Conservation (phyloP, 2,888 invertebrate genomes). For the Parnassius apollo region DNA sequence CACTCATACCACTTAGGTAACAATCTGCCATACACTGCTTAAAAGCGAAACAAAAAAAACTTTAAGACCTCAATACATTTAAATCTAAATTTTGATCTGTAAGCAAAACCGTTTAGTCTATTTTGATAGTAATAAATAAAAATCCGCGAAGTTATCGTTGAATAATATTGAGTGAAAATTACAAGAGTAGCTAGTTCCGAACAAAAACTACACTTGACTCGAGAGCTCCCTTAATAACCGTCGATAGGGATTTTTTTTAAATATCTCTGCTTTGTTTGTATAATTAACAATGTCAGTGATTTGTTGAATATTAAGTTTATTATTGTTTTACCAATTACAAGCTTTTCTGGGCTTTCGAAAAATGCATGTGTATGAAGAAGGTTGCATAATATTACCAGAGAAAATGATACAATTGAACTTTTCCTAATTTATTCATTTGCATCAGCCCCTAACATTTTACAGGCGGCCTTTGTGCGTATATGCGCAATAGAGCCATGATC, state of each 20-base stretch:
- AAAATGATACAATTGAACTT: no score
- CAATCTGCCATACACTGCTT: background rate
- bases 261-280: conserved; percentile 10
- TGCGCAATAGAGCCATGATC: no score
- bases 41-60: no score
- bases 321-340: no score
- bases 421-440: no score
- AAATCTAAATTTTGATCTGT: no score
- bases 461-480: no score
- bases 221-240: conserved; percentile 28
- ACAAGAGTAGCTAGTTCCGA: background rate
- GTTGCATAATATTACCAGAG: no score
- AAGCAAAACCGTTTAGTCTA: background rate
- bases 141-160: conserved; percentile 24
- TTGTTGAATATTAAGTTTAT: background rate
- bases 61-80: no score
- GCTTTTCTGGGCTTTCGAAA: no score
- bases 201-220: conserved; percentile 32
- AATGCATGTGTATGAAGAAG: no score
- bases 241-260: conserved; percentile 26
- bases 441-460: no score
- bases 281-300: background rate
- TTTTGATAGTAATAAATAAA: conserved; percentile 19
- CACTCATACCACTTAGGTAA: background rate
- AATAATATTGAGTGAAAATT: conserved; percentile 27